These are phyloP conservation scores for Oxycera nigricornis DNA, from an alignment of 2,888 invertebrate species.

Conservation along the genomic window DNA sequence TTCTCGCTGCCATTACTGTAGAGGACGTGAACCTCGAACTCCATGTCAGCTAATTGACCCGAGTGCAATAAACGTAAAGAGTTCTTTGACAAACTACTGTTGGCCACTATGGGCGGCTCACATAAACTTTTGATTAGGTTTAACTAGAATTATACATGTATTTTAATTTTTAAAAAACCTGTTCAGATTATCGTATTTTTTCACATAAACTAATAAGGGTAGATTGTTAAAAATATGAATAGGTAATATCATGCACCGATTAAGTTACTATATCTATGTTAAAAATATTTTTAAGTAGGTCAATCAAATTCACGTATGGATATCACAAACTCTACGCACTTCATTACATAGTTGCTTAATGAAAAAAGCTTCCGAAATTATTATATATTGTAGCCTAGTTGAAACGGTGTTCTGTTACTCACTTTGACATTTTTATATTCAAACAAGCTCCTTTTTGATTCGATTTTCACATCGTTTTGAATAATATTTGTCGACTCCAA, in stretches of 20 bases:
- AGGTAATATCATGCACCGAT: too few relatives aligned
- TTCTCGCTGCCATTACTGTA: slow-evolving; percentile 25
- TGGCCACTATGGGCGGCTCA: slow-evolving; percentile 66
- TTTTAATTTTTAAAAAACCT: too few relatives aligned
- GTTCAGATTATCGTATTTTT: too few relatives aligned
- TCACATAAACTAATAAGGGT: too few relatives aligned
- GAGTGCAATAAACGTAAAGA: slow-evolving; percentile 67
- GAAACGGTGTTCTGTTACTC: neutral
- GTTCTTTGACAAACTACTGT: slow-evolving; percentile 67
- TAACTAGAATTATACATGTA: slow-evolving; percentile 48
- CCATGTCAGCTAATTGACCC: slow-evolving; percentile 69
- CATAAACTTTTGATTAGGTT: slow-evolving; percentile 69
- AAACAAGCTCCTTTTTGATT: slow-evolving; percentile 49
- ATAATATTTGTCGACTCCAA: slow-evolving; percentile 59
- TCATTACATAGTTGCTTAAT: too few relatives aligned
- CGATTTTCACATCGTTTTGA: slow-evolving; percentile 52
- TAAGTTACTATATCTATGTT: too few relatives aligned
- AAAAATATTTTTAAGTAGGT: too few relatives aligned
- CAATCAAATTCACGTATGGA: too few relatives aligned
- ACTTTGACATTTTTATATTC: slow-evolving; percentile 58
- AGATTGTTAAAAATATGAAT: neutral
- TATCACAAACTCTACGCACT: too few relatives aligned
- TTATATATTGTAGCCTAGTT: too few relatives aligned
- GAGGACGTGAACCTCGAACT: slow-evolving; percentile 66
- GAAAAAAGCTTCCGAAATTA: too few relatives aligned